Base-by-base conservation (phyloP, 2,113 vertebrate species). In the Geococcyx californianus region DNA sequence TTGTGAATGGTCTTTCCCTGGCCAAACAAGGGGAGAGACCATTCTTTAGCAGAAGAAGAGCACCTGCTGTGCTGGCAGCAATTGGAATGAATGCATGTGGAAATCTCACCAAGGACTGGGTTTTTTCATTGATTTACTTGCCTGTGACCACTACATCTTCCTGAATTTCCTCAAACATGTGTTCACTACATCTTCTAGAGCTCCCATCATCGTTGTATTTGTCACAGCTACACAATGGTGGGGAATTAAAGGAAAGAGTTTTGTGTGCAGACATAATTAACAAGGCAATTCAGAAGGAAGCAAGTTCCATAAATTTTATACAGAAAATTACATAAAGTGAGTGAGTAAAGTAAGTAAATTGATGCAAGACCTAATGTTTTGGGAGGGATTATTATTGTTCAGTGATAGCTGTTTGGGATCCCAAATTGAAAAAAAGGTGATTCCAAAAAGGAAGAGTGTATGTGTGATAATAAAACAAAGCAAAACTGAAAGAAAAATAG, bases 161-260 rank as follows among this genome's bases (percentile, higher is more conserved):
- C 56, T n/a, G 24, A 70, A 23, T 20, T 79, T 16, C 18, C 58
- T 31, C 23, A 58, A 66, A 66, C 11, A 6, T 5, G 0, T 0
- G 3, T 62, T 94, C 34, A 13, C n/a, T 69, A 29, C 36, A 36
- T 19, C 8, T 16, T 58, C 17, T 54, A 47, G 10, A 66, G 19
- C 8, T 36, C 16, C 36, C 1, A 2, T 29, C 31, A 26, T 51
- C 1, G 0, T 21, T 58, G 6, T 36, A 3, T 56, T 80, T 80
- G 8, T 19, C 58, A 52, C 1, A 78, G 51, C 31, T 81, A n/a
- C 12, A 8, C 11, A 42, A 11, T 10, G 12, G 23, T 14, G 44
- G 47, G n/a, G 18, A 76, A 38, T 62, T 16, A 64, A 52, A 60
- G 5, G 10, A 68, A 90, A 80, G 54, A 16, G 36, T 90, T 72